phyloP scores from a whole-genome alignment of 2,113 vertebrate genomes.

The Gasterosteus nipponicus region DNA sequence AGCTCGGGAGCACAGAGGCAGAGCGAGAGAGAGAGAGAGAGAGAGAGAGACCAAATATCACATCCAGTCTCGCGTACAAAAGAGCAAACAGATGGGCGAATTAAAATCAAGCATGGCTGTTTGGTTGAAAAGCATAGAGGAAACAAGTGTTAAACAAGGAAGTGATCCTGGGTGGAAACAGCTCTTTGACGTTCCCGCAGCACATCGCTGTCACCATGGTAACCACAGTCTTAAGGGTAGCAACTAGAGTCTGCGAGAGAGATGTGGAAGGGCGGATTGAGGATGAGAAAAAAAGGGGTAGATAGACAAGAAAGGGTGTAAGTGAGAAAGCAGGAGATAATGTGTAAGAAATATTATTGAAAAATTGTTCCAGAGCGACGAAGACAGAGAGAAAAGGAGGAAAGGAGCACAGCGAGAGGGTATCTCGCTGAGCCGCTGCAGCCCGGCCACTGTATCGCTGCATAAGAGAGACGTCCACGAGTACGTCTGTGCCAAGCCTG shows the following conservation, averaged over 20 bases:
- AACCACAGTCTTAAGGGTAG: slow-evolving; percentile 81
- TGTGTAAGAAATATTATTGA: slow-evolving; percentile 43
- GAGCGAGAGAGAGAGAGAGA: too few species aligned
- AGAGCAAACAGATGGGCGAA: background rate
- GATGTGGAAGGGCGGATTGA: slow-evolving; percentile 57
- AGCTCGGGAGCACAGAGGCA: slow-evolving; percentile 25
- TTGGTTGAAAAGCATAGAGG: slow-evolving; percentile 27
- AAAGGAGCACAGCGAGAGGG: slow-evolving; percentile 31
- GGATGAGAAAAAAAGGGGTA: slow-evolving; percentile 59
- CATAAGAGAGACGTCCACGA: slow-evolving; percentile 71
- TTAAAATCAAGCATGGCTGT: slow-evolving; percentile 20
- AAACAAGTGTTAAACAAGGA: slow-evolving; percentile 72
- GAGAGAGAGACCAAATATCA: slow-evolving; percentile 22
- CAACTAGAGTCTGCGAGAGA: slow-evolving; percentile 63
- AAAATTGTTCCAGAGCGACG: background rate
- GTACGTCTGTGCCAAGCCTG: slow-evolving; percentile 72
- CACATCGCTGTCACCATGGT: slow-evolving; percentile 82
- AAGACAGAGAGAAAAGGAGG: too few species aligned
- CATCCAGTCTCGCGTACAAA: slow-evolving; percentile 20
- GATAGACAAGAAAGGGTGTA: slow-evolving; percentile 43
- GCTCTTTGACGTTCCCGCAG: slow-evolving; percentile 80
- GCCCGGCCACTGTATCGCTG: slow-evolving; percentile 62
- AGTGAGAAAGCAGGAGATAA: slow-evolving; percentile 47
- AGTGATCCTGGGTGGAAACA: slow-evolving; percentile 70
- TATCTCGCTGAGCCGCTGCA: slow-evolving; percentile 52